Evolutionary conservation across 2,888 invertebrate genomes (phyloP), one percentile per base, ranked within the genome.

Genomic region (Drosophila kanekoi): DNA sequence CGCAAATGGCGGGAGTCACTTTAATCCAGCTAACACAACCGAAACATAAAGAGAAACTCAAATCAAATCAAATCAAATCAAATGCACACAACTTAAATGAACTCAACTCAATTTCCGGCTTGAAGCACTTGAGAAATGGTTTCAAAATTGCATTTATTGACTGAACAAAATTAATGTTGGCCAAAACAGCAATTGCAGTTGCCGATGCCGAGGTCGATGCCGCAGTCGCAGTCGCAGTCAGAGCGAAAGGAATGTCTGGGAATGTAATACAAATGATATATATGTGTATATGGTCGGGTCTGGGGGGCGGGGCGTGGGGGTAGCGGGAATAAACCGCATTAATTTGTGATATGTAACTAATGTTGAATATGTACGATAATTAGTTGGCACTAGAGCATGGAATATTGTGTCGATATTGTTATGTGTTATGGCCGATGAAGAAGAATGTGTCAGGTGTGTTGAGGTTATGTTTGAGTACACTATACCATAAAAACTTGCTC

Each of bases 61-160:
- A 20, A 18, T 23, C 14, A 41, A 41, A 37, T 37, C 54, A 37
- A 43, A 44, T 45, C 28, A 37, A 33, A 32, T 40, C 16, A 5
- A 18, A 44, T 20, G 33, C 35, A 13, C 40, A 16, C 65, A 66
- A 44, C 28, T 18, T 11, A 13, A 37, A 20, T 53, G 6, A 37
- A 62, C 32, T 23, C 65, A 43, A 49, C 68, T 47, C 53, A n/a
- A 41, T 32, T 44, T 33, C 59, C 40, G 23, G 62, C 45, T 45
- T 16, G 18, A 14, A 41, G 60, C 60, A 67, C 43, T 52, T 49
- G 66, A 54, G 49, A 65, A 72, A 73, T 70, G 87, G 87, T 84
- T 84, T 84, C 83, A 81, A 79, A 77, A 72, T 59, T 79, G 84
- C 87, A 84, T 87, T 60, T 60, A 60, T 13, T 43, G 35, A 33